Base-by-base conservation (phyloP, 2,888 invertebrate genomes). In the Caenorhabditis zanzibari region DNA sequence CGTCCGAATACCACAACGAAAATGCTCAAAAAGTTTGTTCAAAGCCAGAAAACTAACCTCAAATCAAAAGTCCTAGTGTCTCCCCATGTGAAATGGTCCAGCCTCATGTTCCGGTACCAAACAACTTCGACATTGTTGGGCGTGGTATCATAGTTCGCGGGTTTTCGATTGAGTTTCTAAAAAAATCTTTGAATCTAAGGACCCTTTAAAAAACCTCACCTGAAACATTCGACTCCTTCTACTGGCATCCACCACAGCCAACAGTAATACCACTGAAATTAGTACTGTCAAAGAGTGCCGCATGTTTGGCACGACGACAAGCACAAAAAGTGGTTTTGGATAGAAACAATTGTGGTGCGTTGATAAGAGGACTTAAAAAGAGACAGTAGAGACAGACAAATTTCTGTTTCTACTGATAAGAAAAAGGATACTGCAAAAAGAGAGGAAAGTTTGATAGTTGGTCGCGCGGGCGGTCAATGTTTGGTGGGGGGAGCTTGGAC, bases 71-170 rank as follows among this genome's bases (percentile, higher is more conserved):
- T 72, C 16, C 72, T 49, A 2, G 59, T 68, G 38, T 85, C 81
- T 35, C 69, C 68, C 63, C 74, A 88, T 28, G 75, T 58, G 72
- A 89, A 89, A 59, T 89, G 89, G 49, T 89, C 88, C 69, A 88
- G 38, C 16, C 77, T 52, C 85, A 88, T 85, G n/a, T 28, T 28
- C 2, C 66, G 35, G 74, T 82, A 88, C 81, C 81, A 85, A 0
- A 71, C 63, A 2, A 58, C 61, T 9, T 73, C 61, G 10, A 77
- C 77, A 35, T 76, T 72, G n/a, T 76, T 68, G 9, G 58, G 14
- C 22, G 76, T 66, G 0, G 19, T 19, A 0, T 38, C 38, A 2
- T 38, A 44, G 28, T 66, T 32, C 0, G 58, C 5, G 4, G 49
- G 52, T 52, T 38, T 38, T 32, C 58, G 56, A 41, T 52, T 28